Evolutionary conservation across 2,797 vertebrate genomes (phyloP).

Genomic region (Chiroxiphia lanceolata): DNA sequence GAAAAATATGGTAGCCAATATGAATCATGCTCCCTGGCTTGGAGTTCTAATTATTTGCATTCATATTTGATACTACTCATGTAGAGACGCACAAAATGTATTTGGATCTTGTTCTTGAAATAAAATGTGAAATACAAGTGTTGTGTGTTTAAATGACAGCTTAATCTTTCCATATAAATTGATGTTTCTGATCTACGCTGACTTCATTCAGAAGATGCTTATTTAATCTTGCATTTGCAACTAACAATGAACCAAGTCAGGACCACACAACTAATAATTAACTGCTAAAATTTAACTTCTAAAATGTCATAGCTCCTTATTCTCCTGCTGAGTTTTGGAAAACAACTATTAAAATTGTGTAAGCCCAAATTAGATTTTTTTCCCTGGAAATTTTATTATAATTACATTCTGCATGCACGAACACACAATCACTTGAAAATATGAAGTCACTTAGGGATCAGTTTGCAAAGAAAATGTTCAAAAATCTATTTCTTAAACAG

Average conservation of each 20-base stretch:
- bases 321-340: background rate
- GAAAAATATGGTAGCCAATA: background rate
- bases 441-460: background rate
- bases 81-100: background rate
- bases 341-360: background rate
- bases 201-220: background rate
- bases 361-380: background rate
- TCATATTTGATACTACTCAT: constrained; percentile 8
- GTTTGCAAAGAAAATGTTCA: background rate
- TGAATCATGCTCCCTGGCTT: background rate
- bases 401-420: background rate
- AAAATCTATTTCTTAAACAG: background rate
- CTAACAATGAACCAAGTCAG: background rate
- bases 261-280: background rate
- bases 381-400: background rate
- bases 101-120: background rate
- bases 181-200: background rate
- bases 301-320: background rate
- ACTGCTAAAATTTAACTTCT: background rate
- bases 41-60: constrained; percentile 12
- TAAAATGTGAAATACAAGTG: background rate
- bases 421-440: background rate
- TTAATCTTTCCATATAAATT: background rate
- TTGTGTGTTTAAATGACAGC: background rate
- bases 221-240: background rate